phyloP scores from a whole-genome alignment of 2,113 vertebrate genomes.

The Pontoporia blainvillei region DNA sequence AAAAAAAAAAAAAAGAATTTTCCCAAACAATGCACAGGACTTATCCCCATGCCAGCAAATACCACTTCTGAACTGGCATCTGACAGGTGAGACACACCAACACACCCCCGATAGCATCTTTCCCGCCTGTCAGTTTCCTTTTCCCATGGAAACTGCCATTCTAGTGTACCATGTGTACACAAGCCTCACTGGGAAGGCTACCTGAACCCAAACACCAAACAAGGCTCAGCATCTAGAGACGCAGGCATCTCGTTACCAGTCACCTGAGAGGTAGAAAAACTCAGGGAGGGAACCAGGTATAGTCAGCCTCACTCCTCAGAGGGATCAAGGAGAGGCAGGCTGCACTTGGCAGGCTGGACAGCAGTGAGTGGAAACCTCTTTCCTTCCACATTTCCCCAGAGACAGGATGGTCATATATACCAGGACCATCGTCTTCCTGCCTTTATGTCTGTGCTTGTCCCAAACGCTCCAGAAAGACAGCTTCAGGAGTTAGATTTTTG shows the following conservation, averaged over 20 bases:
- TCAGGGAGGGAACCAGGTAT: not conserved
- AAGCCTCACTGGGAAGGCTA: not conserved
- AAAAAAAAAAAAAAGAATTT: not conserved
- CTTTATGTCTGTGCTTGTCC: not conserved
- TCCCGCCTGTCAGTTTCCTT: accelerated
- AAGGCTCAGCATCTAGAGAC: not conserved
- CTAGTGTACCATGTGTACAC: accelerated
- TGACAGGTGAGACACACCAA: not conserved
- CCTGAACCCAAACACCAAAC: not conserved
- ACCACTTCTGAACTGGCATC: not conserved
- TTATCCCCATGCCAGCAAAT: not conserved
- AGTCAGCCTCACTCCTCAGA: not conserved
- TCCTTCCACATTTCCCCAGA: not conserved
- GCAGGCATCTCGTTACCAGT: not conserved
- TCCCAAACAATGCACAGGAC: not conserved
- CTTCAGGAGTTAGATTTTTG: not conserved
- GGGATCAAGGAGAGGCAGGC: not conserved
- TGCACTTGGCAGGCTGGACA: accelerated
- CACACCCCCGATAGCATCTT: not conserved
- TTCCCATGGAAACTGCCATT: not conserved
- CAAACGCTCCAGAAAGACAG: not conserved
- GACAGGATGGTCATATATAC: not conserved
- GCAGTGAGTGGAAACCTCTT: not conserved
- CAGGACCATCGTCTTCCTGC: not conserved
- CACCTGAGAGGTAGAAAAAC: not conserved